Base-by-base conservation (phyloP, 2,113 vertebrate species). In the Macrotus californicus region DNA sequence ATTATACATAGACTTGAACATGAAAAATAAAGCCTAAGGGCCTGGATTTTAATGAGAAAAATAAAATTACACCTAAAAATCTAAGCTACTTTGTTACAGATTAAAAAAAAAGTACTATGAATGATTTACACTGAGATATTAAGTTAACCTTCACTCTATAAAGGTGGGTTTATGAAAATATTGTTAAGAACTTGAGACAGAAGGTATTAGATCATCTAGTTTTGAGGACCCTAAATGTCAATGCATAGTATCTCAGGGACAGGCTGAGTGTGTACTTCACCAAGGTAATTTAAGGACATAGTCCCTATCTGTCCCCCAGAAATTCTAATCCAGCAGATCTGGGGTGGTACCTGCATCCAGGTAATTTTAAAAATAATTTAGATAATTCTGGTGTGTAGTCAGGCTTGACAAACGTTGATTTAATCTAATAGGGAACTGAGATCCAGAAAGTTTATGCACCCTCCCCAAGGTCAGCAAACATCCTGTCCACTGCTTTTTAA, bases 1-100 rank as follows among this genome's bases (percentile, higher is more conserved):
- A 98, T 98, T 97, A 98, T 97, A 98, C 26, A 26, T 98, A 95
- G 97, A 98, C 98, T 97, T 97, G 64, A 92, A 98, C 96, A 96
- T 96, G 97, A 95, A 97, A 95, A 98, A 82, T 87, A 97, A 98
- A 93, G 96, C 92, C 94, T 72, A 43, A 56, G 80, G 95, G 98
- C 97, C 97, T 98, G 97, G 91, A 87, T 87, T 95, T 97, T 96
- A 96, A 97, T 96, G 98, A 97, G 98, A 67, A 29, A 91, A 59
- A 41, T 97, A 97, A 93, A 83, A 95, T 92, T 97, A 61, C 59
- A 61, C 26, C 43, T 72, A 81, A 50, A 81, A 81, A 81, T 72
- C 64, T 79, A 72, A 80, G 84, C 26, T 52, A n/a, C 66, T 64
- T 81, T 81, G 61, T 52, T 81, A 64, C 1, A 56, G 26, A 21